Evolutionary conservation across 2,113 vertebrate genomes (phyloP).

Genomic region (Pterocles orientalis): DNA sequence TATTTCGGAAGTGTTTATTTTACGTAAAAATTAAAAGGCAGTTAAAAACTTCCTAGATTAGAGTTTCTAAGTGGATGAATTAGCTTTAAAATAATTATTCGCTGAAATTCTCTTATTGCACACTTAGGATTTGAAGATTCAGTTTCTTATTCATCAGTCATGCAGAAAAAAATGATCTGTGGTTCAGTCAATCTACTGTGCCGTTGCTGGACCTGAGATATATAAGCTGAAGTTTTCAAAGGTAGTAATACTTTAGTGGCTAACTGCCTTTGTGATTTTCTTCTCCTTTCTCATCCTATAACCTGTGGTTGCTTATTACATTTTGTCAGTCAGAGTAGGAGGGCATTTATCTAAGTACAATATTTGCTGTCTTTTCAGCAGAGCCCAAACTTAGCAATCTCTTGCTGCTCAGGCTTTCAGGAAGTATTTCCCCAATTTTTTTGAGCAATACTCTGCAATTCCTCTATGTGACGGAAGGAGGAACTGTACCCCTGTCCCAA

Average conservation of each 20-base stretch:
- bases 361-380: background rate
- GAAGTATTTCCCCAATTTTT: background rate
- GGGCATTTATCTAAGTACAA: background rate
- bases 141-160: background rate
- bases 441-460: background rate
- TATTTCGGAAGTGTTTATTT: background rate
- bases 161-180: background rate
- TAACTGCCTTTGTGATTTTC: background rate
- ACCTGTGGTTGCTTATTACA: background rate
- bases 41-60: background rate
- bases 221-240: background rate
- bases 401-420: background rate
- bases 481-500: background rate
- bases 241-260: background rate
- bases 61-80: background rate
- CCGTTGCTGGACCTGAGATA: background rate
- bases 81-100: background rate
- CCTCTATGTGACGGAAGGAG: background rate
- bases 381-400: background rate
- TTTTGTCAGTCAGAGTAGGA: background rate
- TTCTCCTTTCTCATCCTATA: background rate
- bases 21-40: background rate
- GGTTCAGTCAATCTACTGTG: background rate
- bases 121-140: background rate
- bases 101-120: background rate